These are phyloP conservation scores for Eupithecia insigniata DNA, from an alignment of 2,888 invertebrate genomes.

Conservation along the genomic window DNA sequence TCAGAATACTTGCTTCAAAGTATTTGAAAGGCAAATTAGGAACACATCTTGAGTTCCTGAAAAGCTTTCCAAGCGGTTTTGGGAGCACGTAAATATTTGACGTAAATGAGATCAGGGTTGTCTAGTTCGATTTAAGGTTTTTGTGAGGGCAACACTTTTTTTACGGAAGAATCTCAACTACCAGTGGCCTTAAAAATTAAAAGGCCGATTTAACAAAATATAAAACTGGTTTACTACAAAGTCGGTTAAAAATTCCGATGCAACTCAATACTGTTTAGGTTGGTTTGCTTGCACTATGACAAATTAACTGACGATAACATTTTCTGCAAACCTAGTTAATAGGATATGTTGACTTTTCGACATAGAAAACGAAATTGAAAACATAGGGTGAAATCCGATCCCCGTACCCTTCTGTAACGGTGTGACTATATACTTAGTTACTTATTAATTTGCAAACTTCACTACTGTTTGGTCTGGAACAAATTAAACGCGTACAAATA, in stretches of 20 bases:
- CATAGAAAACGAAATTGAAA: not conserved
- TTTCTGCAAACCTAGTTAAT: not conserved
- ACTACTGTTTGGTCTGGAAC: slow-evolving; percentile 43
- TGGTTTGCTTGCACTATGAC: not conserved
- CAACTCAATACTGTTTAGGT: too few relatives aligned
- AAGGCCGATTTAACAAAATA: not conserved
- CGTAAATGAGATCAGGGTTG: slow-evolving; percentile 62
- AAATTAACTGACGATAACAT: not conserved
- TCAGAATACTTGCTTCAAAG: slow-evolving; percentile 77
- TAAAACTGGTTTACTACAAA: not conserved
- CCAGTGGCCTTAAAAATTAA: not conserved
- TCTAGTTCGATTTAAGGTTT: not conserved
- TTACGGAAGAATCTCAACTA: not conserved
- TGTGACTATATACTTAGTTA: slow-evolving; percentile 6
- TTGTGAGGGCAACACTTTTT: not conserved
- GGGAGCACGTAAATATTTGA: slow-evolving; percentile 71
- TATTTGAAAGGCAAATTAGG: slow-evolving; percentile 83
- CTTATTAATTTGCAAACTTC: slow-evolving; percentile 16
- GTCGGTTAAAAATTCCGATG: not conserved
- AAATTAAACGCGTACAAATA: slow-evolving; percentile 57
- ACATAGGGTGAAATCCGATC: not conserved
- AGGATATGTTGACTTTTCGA: not conserved
- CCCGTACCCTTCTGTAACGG: not conserved
- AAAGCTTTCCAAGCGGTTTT: slow-evolving; percentile 52
- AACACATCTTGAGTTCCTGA: slow-evolving; percentile 70